phyloP scores from a whole-genome alignment of 2,113 vertebrate species.

The Corythornis vintsioides region DNA sequence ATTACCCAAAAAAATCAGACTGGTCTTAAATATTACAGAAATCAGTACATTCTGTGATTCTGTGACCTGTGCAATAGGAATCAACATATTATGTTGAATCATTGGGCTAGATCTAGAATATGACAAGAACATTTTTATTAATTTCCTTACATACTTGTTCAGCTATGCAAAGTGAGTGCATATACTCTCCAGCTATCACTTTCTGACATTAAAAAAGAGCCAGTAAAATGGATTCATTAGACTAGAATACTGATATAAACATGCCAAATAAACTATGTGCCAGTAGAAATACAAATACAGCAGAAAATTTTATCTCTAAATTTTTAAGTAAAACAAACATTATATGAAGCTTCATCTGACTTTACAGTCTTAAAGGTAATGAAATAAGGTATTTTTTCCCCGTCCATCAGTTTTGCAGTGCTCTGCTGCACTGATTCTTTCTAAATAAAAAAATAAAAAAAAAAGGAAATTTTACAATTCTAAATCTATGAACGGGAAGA shows the following conservation, averaged over 20 bases:
- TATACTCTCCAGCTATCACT: neutral
- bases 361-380: neutral
- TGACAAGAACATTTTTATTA: neutral
- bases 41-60: neutral
- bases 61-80: neutral
- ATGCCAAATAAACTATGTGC: neutral
- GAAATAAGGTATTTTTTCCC: neutral
- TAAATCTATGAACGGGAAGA: neutral
- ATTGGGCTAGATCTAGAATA: neutral
- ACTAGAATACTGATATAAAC: neutral
- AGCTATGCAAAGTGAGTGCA: neutral
- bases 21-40: neutral
- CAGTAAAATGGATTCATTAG: neutral
- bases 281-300: neutral
- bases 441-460: neutral
- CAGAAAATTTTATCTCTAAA: neutral
- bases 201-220: neutral
- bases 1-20: neutral
- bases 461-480: neutral
- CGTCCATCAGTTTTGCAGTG: neutral
- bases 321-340: neutral
- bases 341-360: neutral
- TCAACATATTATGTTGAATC: neutral
- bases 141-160: neutral
- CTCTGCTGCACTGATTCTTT: neutral